phyloP scores from a whole-genome alignment of 2,113 vertebrate species.

The Chascanopsetta lugubris region DNA sequence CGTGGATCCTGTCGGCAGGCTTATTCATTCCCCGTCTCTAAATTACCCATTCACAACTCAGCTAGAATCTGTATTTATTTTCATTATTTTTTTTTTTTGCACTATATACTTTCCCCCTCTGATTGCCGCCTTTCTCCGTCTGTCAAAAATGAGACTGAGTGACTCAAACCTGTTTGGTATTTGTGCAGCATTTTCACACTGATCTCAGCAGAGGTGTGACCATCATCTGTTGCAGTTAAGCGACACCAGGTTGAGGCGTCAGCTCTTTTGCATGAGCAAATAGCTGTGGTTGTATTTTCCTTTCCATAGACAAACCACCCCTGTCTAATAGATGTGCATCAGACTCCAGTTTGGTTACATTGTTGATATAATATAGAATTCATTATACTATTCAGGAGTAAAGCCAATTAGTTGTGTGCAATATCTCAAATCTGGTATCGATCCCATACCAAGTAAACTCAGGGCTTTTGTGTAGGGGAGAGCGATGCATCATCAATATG shows the following conservation, averaged over 20 bases:
- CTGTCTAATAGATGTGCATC: background rate
- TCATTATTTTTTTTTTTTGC: background rate
- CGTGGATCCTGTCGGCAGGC: constrained; percentile 19
- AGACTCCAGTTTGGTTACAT: background rate
- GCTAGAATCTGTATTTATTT: background rate
- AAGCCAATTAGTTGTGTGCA: too few species aligned
- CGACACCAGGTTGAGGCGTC: background rate
- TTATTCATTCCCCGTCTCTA: background rate
- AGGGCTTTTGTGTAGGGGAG: too few species aligned
- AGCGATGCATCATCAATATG: too few species aligned
- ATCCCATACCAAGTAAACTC: too few species aligned
- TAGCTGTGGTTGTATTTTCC: background rate
- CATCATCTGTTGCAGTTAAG: background rate
- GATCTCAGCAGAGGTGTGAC: constrained; percentile 7
- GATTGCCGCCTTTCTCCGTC: background rate
- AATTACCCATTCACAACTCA: background rate
- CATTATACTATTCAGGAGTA: background rate
- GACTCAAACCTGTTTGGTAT: background rate
- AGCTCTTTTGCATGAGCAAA: background rate
- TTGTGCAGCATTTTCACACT: constrained; percentile 1
- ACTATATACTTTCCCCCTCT: background rate
- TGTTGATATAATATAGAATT: too few species aligned
- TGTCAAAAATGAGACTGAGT: background rate
- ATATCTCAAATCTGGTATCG: too few species aligned
- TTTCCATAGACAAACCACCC: background rate